Percentiles rank a stretch among this genome's conserved stretches.
Conservation (phyloP, 2,113 vertebrate genomes). For the Salvelinus sp. region DNA sequence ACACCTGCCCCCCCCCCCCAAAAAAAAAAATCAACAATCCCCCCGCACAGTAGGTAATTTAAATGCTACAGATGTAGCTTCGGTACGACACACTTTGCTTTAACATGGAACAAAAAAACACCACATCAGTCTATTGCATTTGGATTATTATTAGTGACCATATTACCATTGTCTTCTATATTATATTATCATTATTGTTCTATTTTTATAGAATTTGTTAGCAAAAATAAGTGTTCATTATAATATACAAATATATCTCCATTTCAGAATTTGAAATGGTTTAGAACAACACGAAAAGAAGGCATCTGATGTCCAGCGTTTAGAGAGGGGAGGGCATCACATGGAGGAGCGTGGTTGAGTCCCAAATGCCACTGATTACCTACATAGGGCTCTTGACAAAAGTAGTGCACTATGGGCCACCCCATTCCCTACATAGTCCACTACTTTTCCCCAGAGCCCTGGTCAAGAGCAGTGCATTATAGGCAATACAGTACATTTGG, state of each 20-base stretch:
- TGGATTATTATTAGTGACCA: constrained; percentile 39
- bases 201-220: constrained; percentile 55
- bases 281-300: too few species aligned
- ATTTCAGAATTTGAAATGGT: too few species aligned
- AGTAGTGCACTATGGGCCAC: too few species aligned
- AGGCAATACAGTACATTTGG: too few species aligned
- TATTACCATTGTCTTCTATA: constrained; percentile 32
- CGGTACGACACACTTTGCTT: too few species aligned
- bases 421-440: too few species aligned
- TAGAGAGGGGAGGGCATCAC: too few species aligned
- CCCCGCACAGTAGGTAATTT: constrained; percentile 9
- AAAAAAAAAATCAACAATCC: neutral
- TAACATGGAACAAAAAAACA: neutral
- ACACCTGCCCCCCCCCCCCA: neutral
- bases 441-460: too few species aligned
- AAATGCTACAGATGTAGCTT: constrained; percentile 11
- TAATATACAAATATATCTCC: constrained; percentile 54
- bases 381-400: neutral
- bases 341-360: too few species aligned
- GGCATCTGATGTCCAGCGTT: too few species aligned
- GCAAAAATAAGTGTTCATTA: constrained; percentile 64
- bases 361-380: neutral
- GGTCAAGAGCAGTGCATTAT: too few species aligned
- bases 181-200: constrained; percentile 25
- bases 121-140: constrained; percentile 56